phyloP scores from a whole-genome alignment of 2,888 invertebrate species.

The Auanema sp. region DNA sequence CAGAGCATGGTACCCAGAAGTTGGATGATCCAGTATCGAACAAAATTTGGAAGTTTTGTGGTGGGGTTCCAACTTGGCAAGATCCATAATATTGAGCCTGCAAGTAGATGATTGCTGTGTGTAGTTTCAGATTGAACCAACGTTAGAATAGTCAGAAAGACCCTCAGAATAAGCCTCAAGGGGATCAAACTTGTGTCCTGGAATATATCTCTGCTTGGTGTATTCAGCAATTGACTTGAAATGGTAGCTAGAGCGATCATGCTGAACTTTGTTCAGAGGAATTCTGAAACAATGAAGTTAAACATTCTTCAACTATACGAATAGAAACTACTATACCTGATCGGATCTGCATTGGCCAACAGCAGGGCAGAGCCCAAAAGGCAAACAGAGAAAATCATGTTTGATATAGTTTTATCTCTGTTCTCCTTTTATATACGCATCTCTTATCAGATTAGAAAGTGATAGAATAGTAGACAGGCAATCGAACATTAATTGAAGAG shows the following conservation, averaged over 20 bases:
- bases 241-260: constrained; percentile 38
- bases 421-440: too few species aligned
- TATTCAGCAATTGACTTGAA: constrained; percentile 32
- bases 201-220: constrained; percentile 36
- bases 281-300: constrained; percentile 29
- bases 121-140: constrained; percentile 15
- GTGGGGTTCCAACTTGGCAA: constrained; percentile 68
- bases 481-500: constrained; percentile 1
- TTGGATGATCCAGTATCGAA: constrained; percentile 99
- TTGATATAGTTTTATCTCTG: too few species aligned
- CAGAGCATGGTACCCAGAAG: constrained; percentile 90
- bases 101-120: too few species aligned
- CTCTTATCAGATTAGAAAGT: background rate
- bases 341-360: too few species aligned
- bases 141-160: constrained; percentile 47
- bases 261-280: constrained; percentile 31
- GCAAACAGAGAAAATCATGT: too few species aligned
- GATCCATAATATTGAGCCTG: constrained; percentile 69
- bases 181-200: constrained; percentile 24
- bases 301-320: background rate
- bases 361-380: too few species aligned
- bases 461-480: background rate
- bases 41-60: constrained; percentile 69
- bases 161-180: constrained; percentile 43
- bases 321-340: too few species aligned